Evolutionary conservation across 1,140 invertebrate genomes (phyloP).

Genomic region (Cydia splendana): DNA sequence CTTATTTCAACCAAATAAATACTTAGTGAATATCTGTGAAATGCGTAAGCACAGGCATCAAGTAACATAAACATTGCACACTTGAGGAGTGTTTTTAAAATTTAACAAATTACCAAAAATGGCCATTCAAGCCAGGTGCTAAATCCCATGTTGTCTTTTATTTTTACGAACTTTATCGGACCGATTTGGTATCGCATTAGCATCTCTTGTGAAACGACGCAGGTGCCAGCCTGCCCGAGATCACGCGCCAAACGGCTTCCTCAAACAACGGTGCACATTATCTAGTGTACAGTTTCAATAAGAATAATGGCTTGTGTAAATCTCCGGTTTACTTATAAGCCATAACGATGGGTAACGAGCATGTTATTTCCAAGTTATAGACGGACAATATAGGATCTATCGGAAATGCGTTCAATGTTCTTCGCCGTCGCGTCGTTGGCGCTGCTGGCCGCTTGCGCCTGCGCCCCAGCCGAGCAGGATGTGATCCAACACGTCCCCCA

Average conservation of each 20-base stretch:
- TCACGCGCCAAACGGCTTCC: slow-evolving; percentile 60
- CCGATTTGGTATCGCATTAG: slow-evolving; percentile 49
- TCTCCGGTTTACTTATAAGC: slow-evolving; percentile 56
- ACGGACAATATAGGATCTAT: slow-evolving; percentile 68
- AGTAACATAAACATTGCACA: not conserved
- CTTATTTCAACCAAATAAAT: not conserved
- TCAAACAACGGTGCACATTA: slow-evolving; percentile 55
- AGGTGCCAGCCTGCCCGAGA: slow-evolving; percentile 27
- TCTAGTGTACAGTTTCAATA: slow-evolving; percentile 58
- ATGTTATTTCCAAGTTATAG: slow-evolving; percentile 33
- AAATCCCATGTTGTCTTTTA: slow-evolving; percentile 48
- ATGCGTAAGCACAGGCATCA: not conserved
- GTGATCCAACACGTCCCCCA: slow-evolving; percentile 68
- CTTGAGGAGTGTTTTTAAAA: not conserved
- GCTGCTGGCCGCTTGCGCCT: slow-evolving; percentile 63
- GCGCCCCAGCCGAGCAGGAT: slow-evolving; percentile 60
- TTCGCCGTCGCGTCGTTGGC: slow-evolving; percentile 68
- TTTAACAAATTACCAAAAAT: slow-evolving; percentile 29
- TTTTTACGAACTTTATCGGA: slow-evolving; percentile 47
- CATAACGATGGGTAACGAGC: not conserved
- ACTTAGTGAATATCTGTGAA: not conserved
- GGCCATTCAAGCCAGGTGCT: slow-evolving; percentile 44
- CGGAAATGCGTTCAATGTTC: slow-evolving; percentile 66
- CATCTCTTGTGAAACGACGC: slow-evolving; percentile 44
- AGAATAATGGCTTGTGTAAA: slow-evolving; percentile 62